Base-by-base conservation (phyloP, 2,888 invertebrate genomes). In the Ormyrus labotus region DNA sequence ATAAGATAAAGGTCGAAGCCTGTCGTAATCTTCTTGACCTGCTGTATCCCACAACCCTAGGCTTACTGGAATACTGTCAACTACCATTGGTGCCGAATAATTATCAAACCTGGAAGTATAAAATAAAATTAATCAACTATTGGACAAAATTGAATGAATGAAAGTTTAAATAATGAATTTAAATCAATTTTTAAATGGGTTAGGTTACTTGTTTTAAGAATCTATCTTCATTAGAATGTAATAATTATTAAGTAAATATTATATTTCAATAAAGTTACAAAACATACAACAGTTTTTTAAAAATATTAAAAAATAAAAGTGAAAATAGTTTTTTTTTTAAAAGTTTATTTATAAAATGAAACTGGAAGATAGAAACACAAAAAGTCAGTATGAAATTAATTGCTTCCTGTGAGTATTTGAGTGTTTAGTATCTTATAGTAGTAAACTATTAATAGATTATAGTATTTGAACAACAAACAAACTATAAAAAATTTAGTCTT, bases 11-110 rank as follows among this genome's bases (percentile, higher is more conserved):
- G 99, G 99, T 87, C 99, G 94, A 84, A 99, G 93, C 91, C 99
- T 94, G 91, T 99, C 99, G 90, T 99, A 99, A 91, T 98, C 98
- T 92, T 98, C 98, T 92, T 99, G 99, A 19, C 98, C 98, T 13
- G 99, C 99, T 81, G 99, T 99, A 92, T 99, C 99, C 99, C 99
- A 99, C 70, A 99, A 92, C 13, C 99, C 99, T 86, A 99, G 92
- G 87, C 98, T 98, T 11, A 99, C 99, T 83, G 98, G 97, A 86
- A 98, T 97, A 84, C 98, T 97, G 92, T 99, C 99, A 80, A 99
- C 98, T 86, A 98, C 98, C 97, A 99, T 98, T 68, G 98, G 98
- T 68, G 99, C 98, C 64, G 99, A 99, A 91, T 99, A 99, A 92
- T 99, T 99, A 92, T 99, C 99, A 92, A 99, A 99, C 87, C 99